Percentiles rank a stretch among this genome's conserved stretches.
Evolutionary conservation across 2,888 invertebrate species (phyloP).

Genomic region (Andrena marginata): DNA sequence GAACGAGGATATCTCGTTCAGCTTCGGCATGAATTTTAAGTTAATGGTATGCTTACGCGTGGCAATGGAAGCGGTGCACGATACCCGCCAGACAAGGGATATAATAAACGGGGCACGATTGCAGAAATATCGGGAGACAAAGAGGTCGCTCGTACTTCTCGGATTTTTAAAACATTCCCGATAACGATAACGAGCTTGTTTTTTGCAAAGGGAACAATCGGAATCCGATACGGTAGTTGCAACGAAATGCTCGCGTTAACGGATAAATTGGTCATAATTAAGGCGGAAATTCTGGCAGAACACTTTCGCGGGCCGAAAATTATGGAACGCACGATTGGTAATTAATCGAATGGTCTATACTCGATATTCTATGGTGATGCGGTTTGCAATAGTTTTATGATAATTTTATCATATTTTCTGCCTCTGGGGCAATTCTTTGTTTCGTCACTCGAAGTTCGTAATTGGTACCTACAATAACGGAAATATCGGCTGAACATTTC

Average conservation of each 20-base stretch:
- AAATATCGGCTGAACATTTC: too few species aligned
- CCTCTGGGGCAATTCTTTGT: too few species aligned
- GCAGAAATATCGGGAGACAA: neutral
- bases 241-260: constrained; percentile 2
- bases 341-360: too few species aligned
- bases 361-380: too few species aligned
- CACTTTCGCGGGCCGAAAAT: too few species aligned
- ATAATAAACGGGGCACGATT: neutral
- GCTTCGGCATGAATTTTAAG: constrained; percentile 38
- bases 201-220: constrained; percentile 5
- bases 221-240: neutral
- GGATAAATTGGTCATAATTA: constrained; percentile 8
- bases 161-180: neutral
- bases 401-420: too few species aligned
- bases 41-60: neutral
- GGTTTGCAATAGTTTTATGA: too few species aligned
- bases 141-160: too few species aligned
- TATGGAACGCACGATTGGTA: too few species aligned
- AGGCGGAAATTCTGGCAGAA: neutral
- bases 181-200: neutral
- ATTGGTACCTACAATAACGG: too few species aligned
- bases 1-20: neutral
- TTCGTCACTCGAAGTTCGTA: too few species aligned
- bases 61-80: neutral
- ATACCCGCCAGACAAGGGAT: neutral